These are phyloP conservation scores for Psammodynastes pulverulentus DNA, from an alignment of 2,113 vertebrate genomes.

Conservation along the genomic window DNA sequence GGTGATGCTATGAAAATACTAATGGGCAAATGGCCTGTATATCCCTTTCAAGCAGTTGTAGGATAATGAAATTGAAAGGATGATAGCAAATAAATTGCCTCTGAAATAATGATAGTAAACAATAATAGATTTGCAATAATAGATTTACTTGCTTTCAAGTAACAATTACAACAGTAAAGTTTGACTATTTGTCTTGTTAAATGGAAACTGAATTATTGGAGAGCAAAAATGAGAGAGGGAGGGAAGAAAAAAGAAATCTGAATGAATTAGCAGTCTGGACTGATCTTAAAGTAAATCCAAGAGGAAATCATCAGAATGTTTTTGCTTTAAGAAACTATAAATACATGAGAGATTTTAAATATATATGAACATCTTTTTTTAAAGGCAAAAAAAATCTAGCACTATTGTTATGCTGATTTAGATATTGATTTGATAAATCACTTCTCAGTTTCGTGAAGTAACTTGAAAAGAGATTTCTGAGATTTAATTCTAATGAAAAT, in stretches of 20 bases:
- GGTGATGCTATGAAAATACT: background rate
- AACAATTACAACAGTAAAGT: background rate
- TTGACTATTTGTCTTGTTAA: background rate
- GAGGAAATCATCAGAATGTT: constrained; percentile 17
- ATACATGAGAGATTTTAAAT: background rate
- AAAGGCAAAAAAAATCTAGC: background rate
- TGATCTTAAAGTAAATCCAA: background rate
- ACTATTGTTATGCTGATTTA: background rate
- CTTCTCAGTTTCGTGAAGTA: background rate
- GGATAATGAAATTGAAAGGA: background rate
- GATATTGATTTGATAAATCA: background rate
- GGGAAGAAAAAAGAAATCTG: background rate
- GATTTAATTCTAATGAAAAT: background rate
- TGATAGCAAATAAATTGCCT: background rate
- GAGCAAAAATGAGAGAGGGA: background rate
- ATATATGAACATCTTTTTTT: background rate
- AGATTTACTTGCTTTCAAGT: background rate
- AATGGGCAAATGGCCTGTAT: background rate
- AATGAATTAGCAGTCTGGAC: background rate
- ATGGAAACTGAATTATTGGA: background rate
- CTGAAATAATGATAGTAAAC: background rate
- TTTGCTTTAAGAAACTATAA: constrained; percentile 29
- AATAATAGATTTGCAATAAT: background rate
- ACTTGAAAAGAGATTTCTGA: background rate
- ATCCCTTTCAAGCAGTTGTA: background rate